These are phyloP conservation scores for Botrylloides violaceus DNA, from an alignment of 23 tunicate genomes.

Conservation along the genomic window DNA sequence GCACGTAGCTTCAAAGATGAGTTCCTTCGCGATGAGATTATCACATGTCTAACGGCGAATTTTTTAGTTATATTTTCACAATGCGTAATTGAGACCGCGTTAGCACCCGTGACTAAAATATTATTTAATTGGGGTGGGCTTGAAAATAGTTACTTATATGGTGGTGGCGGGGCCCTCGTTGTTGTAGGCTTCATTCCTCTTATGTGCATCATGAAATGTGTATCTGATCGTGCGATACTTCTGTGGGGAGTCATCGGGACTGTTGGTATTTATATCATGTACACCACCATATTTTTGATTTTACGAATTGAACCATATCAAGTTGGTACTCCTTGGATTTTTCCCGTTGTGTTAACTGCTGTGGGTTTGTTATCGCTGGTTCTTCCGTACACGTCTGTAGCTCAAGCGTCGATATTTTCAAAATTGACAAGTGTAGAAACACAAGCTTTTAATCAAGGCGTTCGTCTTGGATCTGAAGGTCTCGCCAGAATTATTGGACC, in stretches of 20 bases:
- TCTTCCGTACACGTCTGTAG: conserved; percentile 57
- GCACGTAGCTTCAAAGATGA: conserved; percentile 15
- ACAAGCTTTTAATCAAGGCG: conserved; percentile 90
- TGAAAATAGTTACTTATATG: conserved; percentile 58
- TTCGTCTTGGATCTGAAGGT: conserved; percentile 42
- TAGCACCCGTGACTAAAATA: conserved; percentile 53
- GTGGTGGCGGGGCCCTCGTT: conserved; percentile 45
- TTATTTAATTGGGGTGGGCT: conserved; percentile 57
- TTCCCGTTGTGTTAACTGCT: conserved; percentile 26
- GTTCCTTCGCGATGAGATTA: conserved; percentile 60
- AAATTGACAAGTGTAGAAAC: conserved; percentile 63
- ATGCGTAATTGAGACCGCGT: conserved; percentile 65
- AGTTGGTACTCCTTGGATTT: conserved; percentile 31
- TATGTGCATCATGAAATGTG: not conserved
- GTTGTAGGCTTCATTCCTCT: conserved; percentile 3
- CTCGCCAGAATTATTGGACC: conserved; percentile 79
- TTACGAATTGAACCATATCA: not conserved
- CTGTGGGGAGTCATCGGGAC: not conserved
- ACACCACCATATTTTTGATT: not conserved
- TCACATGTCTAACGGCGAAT: conserved; percentile 58
- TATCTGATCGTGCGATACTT: not conserved
- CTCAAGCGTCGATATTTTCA: conserved; percentile 72
- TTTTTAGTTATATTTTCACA: conserved; percentile 63
- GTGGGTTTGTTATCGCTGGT: conserved; percentile 18
- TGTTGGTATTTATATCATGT: conserved; percentile 1